Conservation (phyloP, 2,888 invertebrate species). For the Eupithecia abbreviata region DNA sequence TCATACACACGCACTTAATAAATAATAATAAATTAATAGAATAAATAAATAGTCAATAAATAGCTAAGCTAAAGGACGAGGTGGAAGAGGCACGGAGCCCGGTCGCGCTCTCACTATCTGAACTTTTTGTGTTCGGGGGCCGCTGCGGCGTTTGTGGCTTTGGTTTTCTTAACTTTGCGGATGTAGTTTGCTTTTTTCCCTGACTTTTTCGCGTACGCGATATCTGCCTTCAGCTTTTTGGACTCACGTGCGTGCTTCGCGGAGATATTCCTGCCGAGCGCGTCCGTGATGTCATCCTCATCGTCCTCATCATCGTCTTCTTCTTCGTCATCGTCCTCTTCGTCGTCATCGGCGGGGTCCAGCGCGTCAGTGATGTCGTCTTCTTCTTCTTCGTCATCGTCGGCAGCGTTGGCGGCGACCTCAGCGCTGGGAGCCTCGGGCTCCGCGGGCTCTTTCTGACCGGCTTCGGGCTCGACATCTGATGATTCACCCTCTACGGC, state of each 20-base stretch:
- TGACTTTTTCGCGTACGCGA: constrained; percentile 75
- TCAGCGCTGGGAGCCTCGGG: constrained; percentile 63
- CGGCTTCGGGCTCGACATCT: constrained; percentile 69
- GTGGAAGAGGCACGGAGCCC: constrained; percentile 71
- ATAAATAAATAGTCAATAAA: constrained; percentile 85
- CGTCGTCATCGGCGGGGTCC: constrained; percentile 85
- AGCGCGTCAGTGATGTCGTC: constrained; percentile 84
- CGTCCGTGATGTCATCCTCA: constrained; percentile 86
- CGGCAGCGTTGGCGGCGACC: constrained; percentile 66
- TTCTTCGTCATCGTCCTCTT: constrained; percentile 87
- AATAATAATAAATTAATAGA: constrained; percentile 84
- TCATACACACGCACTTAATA: constrained; percentile 84
- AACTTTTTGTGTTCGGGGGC: constrained; percentile 82
- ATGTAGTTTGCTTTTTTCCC: constrained; percentile 79
- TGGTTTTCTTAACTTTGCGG: constrained; percentile 82
- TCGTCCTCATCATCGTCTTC: constrained; percentile 87
- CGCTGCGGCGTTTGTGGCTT: constrained; percentile 77
- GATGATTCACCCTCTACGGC: constrained; percentile 70
- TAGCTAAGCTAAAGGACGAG: constrained; percentile 83
- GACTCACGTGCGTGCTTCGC: constrained; percentile 92
- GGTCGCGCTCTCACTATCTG: constrained; percentile 78
- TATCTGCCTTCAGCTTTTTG: constrained; percentile 85
- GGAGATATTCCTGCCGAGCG: constrained; percentile 81
- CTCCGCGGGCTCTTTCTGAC: constrained; percentile 75
- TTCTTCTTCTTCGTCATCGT: constrained; percentile 85